Evolutionary conservation across 2,113 vertebrate genomes (phyloP), one percentile per base, ranked within the genome.

Genomic region (Stomatorhinus ivindoensis): DNA sequence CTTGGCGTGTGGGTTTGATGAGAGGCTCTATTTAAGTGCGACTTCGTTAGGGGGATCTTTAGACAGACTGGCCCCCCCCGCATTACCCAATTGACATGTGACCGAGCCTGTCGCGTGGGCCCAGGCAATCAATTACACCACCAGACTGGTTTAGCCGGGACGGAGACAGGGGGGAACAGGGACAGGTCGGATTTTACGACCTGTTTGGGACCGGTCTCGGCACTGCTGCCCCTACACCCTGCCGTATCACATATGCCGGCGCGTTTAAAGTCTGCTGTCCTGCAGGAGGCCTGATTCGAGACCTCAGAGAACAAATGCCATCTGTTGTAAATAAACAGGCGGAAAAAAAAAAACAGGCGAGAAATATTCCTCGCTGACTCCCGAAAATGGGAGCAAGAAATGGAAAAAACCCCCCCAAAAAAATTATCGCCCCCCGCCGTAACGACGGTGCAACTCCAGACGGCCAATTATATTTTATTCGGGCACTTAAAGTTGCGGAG

Each of bases 391-490:
- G 48, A 91, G 58, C 50, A 86, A 73, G 93, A 94, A 88, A 87
- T 87, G 82, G 93, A 93, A 92, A 92, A 50, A 19, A 10, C 11
- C 51, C 11, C 31, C 44, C n/a, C n/a, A n/a, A 53, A 42, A 89
- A 91, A 95, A 94, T 93, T 90, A 95, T 94, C 91, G 89, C 4
- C 91, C 92, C 9, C 82, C 76, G 91, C 92, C 92, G 89, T 94
- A 94, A 93, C 82, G 90, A 65, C 61, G 27, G n/a, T 91, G 90
- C 89, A 91, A 94, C 93, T 94, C 95, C 95, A 96, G 95, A 96
- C 94, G 92, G 93, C 94, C 95, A 95, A 95, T 96, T 96, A 96
- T 94, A 93, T 95, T 96, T 96, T 96, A 96, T 95, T 95, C 90
- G 86, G 92, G 93, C 94, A 95, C 94, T 95, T 95, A 95, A 95